Evolutionary conservation across 2,797 vertebrate species (phyloP), one percentile per base, ranked within the genome.

Genomic region (Chaenodraco wilsoni): DNA sequence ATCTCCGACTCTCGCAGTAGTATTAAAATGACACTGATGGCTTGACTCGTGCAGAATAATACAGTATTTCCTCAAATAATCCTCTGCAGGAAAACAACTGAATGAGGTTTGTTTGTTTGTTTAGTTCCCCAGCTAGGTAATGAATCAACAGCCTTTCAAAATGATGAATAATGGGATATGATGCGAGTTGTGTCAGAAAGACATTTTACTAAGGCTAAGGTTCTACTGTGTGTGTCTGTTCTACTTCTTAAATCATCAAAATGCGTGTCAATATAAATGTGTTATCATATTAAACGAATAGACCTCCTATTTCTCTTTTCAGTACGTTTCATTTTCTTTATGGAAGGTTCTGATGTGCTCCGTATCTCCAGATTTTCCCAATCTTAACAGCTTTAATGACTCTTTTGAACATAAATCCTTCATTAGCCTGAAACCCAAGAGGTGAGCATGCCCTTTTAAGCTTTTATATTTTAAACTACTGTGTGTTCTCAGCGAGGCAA

Each of bases 381-480:
- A 45, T 15, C 48, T 41, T 16, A 46, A 71, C 48, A 51, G 12
- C 71, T 52, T 71, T 60, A 84, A 76, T 66, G 44, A 57, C 19
- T 82, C 64, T 81, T 83, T 74, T 75, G 12, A 77, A 52, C 71
- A 78, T 82, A 77, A 86, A 89, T 84, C 67, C 75, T 84, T 84
- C 66, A 84, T 83, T 74, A 84, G 54, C 51, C 49, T 19, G 12
- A 73, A 81, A 70, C 63, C 56, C 67, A 51, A 52, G 66, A 82
- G 67, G 72, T 69, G 79, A 68, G 51, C 16, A 6, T 16, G 67
- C 21, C 66, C 59, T 70, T 76, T 88, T 33, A 81, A 72, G 57
- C 17, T 46, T 74, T 78, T 79, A 73, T 67, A 72, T 81, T 79
- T 67, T 58, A 76, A 84, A 73, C 41, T 46, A 55, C 43, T 14